Conservation (phyloP, 2,113 vertebrate genomes). For the Morphnarchus princeps region DNA sequence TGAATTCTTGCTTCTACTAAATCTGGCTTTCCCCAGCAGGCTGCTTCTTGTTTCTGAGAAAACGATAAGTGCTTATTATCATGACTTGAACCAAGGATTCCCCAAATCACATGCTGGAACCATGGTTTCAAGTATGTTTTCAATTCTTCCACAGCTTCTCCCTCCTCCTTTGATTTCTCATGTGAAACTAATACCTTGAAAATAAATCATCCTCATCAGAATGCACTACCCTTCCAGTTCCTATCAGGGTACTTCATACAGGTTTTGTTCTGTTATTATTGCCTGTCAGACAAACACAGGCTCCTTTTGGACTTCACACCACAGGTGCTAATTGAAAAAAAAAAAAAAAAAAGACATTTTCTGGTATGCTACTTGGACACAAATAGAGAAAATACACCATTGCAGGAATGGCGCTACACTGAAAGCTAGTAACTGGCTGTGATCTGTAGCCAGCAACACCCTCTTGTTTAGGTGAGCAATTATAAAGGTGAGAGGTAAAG, state of each 20-base stretch:
- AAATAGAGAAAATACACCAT: accelerated
- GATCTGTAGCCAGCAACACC: not conserved
- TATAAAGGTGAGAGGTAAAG: not conserved
- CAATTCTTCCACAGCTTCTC: not conserved
- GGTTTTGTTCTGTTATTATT: not conserved
- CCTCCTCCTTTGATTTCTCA: not conserved
- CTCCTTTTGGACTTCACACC: not conserved
- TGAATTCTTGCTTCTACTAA: not conserved
- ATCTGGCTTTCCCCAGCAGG: not conserved
- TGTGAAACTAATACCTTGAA: not conserved
- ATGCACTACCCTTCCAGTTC: not conserved
- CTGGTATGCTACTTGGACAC: not conserved
- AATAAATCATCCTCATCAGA: not conserved
- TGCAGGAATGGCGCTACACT: not conserved
- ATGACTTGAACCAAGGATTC: not conserved
- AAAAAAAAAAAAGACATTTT: not conserved
- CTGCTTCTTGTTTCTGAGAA: slow-evolving; percentile 2
- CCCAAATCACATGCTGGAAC: not conserved
- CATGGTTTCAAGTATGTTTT: not conserved
- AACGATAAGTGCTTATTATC: not conserved
- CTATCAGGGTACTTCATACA: not conserved
- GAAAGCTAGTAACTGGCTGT: not conserved
- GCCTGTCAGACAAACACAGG: not conserved
- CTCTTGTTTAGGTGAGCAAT: not conserved
- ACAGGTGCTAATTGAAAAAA: not conserved